Percentiles rank a stretch among this genome's conserved stretches.
These are phyloP conservation scores for Siderastrea siderea DNA, from an alignment of 92 coral and sea anemone species.

Conservation along the genomic window DNA sequence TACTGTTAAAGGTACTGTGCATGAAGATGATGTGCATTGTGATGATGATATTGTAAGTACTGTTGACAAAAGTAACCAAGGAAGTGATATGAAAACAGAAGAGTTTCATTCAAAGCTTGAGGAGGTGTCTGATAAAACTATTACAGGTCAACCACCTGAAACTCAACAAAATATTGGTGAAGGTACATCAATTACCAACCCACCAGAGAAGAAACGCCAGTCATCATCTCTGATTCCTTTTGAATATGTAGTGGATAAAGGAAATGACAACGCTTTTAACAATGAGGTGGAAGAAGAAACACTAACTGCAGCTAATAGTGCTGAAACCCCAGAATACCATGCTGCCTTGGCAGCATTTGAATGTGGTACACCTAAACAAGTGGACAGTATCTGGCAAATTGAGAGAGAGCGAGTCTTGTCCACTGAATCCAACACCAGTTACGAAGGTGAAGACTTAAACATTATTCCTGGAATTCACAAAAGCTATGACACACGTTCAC, in stretches of 20 bases:
- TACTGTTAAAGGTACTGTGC: no score
- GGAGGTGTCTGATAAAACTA: not conserved
- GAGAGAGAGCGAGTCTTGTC: constrained; percentile 22
- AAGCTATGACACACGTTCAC: constrained; percentile 65
- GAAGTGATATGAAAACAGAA: constrained; percentile 3
- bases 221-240: not conserved
- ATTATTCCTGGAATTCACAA: constrained; percentile 98
- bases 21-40: not conserved
- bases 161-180: not conserved
- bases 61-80: not conserved
- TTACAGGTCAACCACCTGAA: not conserved
- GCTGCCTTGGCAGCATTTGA: constrained; percentile 62
- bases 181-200: not conserved
- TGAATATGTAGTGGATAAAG: not conserved
- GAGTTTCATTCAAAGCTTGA: not conserved
- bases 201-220: not conserved
- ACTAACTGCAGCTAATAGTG: not conserved
- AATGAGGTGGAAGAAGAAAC: not conserved
- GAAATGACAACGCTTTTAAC: not conserved
- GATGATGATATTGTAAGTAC: not conserved
- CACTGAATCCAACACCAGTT: constrained; percentile 35
- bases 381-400: constrained; percentile 19
- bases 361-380: constrained; percentile 72
- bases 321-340: constrained; percentile 33
- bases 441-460: constrained; percentile 88